Evolutionary conservation across 2,797 vertebrate genomes (phyloP), one percentile per base, ranked within the genome.

Genomic region (Myiotriccus ornatus): DNA sequence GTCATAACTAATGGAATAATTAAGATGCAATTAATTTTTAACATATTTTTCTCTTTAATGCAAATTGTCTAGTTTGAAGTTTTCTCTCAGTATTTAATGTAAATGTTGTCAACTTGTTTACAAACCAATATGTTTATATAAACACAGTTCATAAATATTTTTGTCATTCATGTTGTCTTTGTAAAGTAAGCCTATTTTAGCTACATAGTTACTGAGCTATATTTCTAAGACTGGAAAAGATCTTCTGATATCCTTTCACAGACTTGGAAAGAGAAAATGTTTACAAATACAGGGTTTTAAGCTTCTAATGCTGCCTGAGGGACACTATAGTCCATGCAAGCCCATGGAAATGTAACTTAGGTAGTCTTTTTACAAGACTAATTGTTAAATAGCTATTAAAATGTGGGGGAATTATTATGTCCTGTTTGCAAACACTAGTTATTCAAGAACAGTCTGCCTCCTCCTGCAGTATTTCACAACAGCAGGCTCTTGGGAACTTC

Each of bases 91-190:
- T 92, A 84, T 86, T 80, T 81, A 80, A 82, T 78, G 70, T 81
- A 50, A 84, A 68, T 75, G 37, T 63, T 95, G 70, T 87, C 56
- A 77, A 85, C 23, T 87, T 92, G 68, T 92, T 94, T 89, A 94
- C 53, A 94, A 94, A 43, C 37, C 22, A 44, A n/a, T 81, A 94
- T 79, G 76, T 95, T 94, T 94, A 71, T 94, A 94, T 95, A 94
- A 96, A 94, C 53, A 80, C 47, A 35, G 14, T 89, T 92, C 34
- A 63, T 57, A 96, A 90, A 86, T 67, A 64, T 57, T 95, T 84
- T 85, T 93, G 74, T 86, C 43, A 65, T 52, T 92, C 0, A 10
- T 63, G 37, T 92, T 89, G 53, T 91, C 62, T 93, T 88, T 83
- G 22, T 68, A 50, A 85, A 89, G 41, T 35, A 46, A 69, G 78